A percentile compares a stretch with the other conserved stretches of the same genome.
These are phyloP conservation scores for Pyrgus malvae DNA, from an alignment of 2,888 invertebrate species.

Conservation along the genomic window DNA sequence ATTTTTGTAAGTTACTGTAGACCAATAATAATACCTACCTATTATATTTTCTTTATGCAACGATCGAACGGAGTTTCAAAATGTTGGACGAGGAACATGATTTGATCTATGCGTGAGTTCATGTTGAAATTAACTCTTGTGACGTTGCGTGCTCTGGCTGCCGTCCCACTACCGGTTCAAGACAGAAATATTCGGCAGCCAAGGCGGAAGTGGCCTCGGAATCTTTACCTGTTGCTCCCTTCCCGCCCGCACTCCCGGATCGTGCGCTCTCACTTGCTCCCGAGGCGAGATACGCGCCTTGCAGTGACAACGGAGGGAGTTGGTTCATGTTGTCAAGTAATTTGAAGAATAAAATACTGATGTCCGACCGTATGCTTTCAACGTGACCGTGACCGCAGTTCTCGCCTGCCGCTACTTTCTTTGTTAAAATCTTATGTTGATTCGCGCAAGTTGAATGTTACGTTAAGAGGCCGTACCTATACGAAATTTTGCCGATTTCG, in stretches of 20 bases:
- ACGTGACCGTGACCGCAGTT: slow-evolving; percentile 74
- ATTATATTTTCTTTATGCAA: no score
- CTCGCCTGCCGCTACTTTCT: slow-evolving; percentile 63
- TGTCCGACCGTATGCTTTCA: slow-evolving; percentile 55
- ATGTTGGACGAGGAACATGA: slow-evolving; percentile 16
- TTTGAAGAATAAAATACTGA: slow-evolving; percentile 73
- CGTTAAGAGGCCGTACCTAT: no score
- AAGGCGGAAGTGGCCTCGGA: slow-evolving; percentile 83
- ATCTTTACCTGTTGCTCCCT: slow-evolving; percentile 83
- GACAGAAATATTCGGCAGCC: slow-evolving; percentile 82
- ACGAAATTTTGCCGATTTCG: no score
- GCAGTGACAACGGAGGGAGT: slow-evolving; percentile 48
- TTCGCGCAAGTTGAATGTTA: slow-evolving; percentile 14
- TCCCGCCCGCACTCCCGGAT: slow-evolving; percentile 66
- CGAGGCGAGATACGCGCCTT: slow-evolving; percentile 44
- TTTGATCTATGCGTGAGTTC: slow-evolving; percentile 26
- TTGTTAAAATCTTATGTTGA: slow-evolving; percentile 52
- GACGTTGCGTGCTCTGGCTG: slow-evolving; percentile 65
- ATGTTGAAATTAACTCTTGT: slow-evolving; percentile 41
- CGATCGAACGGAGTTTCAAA: no score
- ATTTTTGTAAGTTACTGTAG: no score
- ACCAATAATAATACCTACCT: no score
- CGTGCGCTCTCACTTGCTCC: slow-evolving; percentile 59
- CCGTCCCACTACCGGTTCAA: slow-evolving; percentile 80
- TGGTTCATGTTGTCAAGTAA: slow-evolving; percentile 59